Conservation (phyloP, 2,888 invertebrate species). For the Drymonia ruficornis region DNA sequence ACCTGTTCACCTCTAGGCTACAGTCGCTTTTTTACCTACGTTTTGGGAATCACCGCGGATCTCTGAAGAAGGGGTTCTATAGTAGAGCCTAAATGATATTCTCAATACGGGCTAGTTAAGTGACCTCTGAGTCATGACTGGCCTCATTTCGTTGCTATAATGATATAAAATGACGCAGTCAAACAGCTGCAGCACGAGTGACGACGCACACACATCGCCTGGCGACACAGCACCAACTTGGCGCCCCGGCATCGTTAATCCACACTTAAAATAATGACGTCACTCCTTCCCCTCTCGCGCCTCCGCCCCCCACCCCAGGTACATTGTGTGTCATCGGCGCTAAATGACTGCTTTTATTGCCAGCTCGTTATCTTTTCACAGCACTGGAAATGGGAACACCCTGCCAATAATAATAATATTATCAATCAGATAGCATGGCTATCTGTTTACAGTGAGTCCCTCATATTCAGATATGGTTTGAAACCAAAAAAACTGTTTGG, state of each 20-base stretch:
- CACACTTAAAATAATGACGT: conserved; percentile 1
- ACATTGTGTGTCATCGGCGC: not conserved
- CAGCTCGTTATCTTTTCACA: not conserved
- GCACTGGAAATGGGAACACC: not conserved
- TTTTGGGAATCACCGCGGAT: too few relatives aligned
- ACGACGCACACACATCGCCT: too few relatives aligned
- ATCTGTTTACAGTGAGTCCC: not conserved
- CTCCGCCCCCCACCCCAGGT: not conserved
- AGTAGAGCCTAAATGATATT: too few relatives aligned
- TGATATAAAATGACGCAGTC: not conserved
- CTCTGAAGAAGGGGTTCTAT: too few relatives aligned
- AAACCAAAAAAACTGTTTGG: not conserved
- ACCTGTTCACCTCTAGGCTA: too few relatives aligned
- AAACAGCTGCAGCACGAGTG: not conserved
- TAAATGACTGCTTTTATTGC: conserved; percentile 6
- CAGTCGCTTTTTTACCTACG: too few relatives aligned
- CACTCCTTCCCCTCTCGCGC: not conserved
- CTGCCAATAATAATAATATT: conserved; percentile 1
- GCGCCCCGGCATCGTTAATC: not conserved
- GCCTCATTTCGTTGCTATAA: too few relatives aligned
- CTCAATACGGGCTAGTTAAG: too few relatives aligned
- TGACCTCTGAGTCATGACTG: too few relatives aligned
- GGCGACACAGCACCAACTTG: not conserved
- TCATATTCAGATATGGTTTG: not conserved
- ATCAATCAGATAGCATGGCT: not conserved